Evolutionary conservation across 2,888 invertebrate genomes (phyloP).

Genomic region (Gerris lacustris): DNA sequence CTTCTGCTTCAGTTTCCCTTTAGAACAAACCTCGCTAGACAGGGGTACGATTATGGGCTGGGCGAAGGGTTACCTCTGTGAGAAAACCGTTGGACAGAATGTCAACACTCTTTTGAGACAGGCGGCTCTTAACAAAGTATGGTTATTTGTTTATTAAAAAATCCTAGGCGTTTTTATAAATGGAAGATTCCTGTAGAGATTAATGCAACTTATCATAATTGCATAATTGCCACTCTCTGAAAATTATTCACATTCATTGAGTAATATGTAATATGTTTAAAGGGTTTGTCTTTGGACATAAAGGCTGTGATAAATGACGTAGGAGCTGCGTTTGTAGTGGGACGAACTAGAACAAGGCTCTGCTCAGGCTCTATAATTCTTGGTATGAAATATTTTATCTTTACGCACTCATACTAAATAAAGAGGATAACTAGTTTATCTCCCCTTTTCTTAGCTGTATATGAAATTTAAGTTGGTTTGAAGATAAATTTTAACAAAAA

Average conservation of each 20-base stretch:
- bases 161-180: no score
- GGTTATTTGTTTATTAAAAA: not conserved
- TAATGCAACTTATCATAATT: no score
- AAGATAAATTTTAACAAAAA: no score
- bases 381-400: not conserved
- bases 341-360: not conserved
- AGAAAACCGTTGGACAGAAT: slow-evolving; percentile 2
- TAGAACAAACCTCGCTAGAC: slow-evolving; percentile 4
- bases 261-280: not conserved
- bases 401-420: no score
- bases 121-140: not conserved
- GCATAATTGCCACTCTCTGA: no score
- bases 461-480: no score
- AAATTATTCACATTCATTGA: no score
- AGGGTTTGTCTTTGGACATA: not conserved
- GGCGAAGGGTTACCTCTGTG: not conserved
- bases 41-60: not conserved
- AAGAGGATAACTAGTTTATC: no score
- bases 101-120: not conserved
- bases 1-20: slow-evolving; percentile 6
- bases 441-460: no score
- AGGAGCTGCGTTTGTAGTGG: not conserved
- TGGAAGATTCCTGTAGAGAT: no score
- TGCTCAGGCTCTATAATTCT: slow-evolving; percentile 1
- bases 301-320: slow-evolving; percentile 4